phyloP scores from a whole-genome alignment of 2,888 invertebrate species.

The Leucania comma region DNA sequence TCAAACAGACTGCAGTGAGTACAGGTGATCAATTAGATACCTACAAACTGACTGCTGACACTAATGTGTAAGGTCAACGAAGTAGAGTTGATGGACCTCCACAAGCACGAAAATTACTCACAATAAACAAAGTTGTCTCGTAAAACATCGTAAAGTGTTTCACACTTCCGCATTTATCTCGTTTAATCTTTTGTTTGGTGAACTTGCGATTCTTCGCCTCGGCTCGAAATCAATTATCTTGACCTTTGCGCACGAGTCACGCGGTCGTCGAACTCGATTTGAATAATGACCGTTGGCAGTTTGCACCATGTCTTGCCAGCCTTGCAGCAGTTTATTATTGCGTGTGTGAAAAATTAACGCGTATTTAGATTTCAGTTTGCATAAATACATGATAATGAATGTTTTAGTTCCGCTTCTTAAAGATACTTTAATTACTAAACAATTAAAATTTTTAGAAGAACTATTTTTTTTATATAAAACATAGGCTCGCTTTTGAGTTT shows the following conservation, averaged over 20 bases:
- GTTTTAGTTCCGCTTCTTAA: constrained; percentile 16
- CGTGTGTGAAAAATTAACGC: constrained; percentile 15
- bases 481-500: neutral
- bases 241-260: constrained; percentile 73
- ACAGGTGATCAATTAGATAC: neutral
- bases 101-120: neutral
- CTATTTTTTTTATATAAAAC: neutral
- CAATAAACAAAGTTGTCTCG: constrained; percentile 18
- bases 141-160: constrained; percentile 25
- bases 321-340: constrained; percentile 20
- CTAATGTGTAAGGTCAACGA: constrained; percentile 7
- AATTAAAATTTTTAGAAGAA: neutral
- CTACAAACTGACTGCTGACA: neutral
- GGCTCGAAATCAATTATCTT: constrained; percentile 71
- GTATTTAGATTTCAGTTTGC: neutral
- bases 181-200: constrained; percentile 60
- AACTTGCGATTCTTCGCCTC: constrained; percentile 45
- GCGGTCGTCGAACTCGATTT: constrained; percentile 72
- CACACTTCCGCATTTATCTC: constrained; percentile 57
- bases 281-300: constrained; percentile 66
- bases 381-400: constrained; percentile 1
- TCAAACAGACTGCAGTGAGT: neutral
- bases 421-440: constrained; percentile 5
- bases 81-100: constrained; percentile 14
- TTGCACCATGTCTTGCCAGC: constrained; percentile 45